phyloP scores from a whole-genome alignment of 2,113 vertebrate species.

The Bungarus multicinctus region DNA sequence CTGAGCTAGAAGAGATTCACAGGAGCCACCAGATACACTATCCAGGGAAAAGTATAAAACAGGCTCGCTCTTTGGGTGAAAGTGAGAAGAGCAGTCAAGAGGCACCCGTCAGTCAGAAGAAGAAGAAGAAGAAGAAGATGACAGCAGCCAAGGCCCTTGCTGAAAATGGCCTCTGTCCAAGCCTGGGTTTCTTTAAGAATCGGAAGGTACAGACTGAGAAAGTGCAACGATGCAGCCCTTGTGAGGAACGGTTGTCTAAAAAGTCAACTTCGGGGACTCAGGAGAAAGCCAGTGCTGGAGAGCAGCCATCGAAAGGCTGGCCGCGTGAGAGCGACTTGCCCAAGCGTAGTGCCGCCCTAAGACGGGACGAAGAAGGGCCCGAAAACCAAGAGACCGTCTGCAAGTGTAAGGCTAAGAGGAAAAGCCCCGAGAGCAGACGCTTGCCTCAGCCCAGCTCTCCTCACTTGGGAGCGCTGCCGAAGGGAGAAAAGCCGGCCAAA shows the following conservation, averaged over 20 bases:
- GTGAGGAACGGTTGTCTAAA: not conserved
- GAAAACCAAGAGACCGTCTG: not conserved
- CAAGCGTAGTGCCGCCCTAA: not conserved
- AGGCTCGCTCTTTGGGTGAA: not conserved
- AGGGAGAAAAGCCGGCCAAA: slow-evolving; percentile 2
- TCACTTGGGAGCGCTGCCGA: not conserved
- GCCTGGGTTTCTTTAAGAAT: not conserved
- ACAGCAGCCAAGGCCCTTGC: not conserved
- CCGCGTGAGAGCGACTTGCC: slow-evolving; percentile 9
- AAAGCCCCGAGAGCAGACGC: not conserved
- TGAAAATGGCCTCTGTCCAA: not conserved
- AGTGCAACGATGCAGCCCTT: not conserved
- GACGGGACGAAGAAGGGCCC: slow-evolving; percentile 1
- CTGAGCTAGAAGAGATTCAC: not conserved
- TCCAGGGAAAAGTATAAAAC: not conserved
- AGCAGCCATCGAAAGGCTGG: not conserved
- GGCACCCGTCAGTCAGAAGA: not conserved
- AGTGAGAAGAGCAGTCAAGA: not conserved
- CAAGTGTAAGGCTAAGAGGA: not conserved
- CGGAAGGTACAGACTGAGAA: not conserved
- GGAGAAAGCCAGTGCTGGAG: not conserved
- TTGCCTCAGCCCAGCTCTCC: not conserved
- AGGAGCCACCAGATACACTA: not conserved
- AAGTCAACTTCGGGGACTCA: not conserved
- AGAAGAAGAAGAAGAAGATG: not conserved